Evolutionary conservation across 2,888 invertebrate species (phyloP).

Genomic region (Allophyes oxyacanthae): DNA sequence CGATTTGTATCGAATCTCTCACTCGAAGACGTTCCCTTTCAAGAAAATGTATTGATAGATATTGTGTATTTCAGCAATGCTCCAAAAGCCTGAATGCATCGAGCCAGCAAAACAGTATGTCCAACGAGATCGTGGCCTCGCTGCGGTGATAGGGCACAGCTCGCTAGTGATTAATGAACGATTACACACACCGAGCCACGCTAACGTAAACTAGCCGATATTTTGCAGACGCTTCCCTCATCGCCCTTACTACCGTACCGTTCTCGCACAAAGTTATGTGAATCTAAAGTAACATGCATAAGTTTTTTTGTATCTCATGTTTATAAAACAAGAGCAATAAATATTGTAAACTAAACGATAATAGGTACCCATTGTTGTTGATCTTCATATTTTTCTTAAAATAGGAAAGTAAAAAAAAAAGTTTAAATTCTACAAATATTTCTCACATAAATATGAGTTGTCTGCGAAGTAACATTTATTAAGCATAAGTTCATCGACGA

Average conservation of each 20-base stretch:
- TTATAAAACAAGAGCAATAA: not conserved
- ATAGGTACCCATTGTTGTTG: no score
- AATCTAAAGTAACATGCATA: not conserved
- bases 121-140: slow-evolving; percentile 87
- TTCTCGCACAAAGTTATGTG: not conserved
- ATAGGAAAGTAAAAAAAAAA: not conserved
- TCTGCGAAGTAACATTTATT: slow-evolving; percentile 34
- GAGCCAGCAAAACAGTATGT: slow-evolving; percentile 87
- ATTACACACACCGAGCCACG: slow-evolving; percentile 74
- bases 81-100: slow-evolving; percentile 86
- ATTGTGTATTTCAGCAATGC: slow-evolving; percentile 83
- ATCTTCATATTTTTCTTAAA: no score
- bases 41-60: slow-evolving; percentile 54
- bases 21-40: slow-evolving; percentile 32
- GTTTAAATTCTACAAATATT: slow-evolving; percentile 23
- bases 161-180: slow-evolving; percentile 79
- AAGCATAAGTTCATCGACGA: slow-evolving; percentile 58
- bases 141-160: slow-evolving; percentile 87
- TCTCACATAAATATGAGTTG: slow-evolving; percentile 56
- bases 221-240: slow-evolving; percentile 66
- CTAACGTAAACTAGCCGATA: slow-evolving; percentile 82
- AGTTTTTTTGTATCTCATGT: not conserved
- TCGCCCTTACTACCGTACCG: slow-evolving; percentile 46
- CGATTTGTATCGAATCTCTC: slow-evolving; percentile 45
- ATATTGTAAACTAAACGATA: not conserved